These are phyloP conservation scores for Typhlichthys subterraneus DNA, from an alignment of 2,797 vertebrate genomes.

Conservation along the genomic window DNA sequence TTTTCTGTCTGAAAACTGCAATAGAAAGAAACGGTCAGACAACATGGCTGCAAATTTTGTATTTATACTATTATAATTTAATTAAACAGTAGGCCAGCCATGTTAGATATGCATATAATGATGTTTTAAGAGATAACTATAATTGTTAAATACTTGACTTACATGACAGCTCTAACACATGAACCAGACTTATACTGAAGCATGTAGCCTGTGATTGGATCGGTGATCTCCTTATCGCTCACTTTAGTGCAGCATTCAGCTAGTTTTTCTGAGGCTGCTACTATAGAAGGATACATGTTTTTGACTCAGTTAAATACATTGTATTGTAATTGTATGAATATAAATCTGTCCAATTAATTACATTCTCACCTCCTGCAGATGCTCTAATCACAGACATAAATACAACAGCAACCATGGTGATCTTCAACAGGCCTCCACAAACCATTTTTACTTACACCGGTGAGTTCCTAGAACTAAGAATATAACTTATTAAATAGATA, in stretches of 20 bases:
- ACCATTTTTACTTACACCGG: neutral
- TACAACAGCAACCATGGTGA: neutral
- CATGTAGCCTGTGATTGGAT: conserved; percentile 16
- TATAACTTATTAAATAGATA: too few species aligned
- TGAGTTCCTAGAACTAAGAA: too few species aligned
- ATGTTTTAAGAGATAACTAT: too few species aligned
- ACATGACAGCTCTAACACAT: conserved; percentile 49
- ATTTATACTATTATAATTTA: too few species aligned
- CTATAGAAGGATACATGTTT: neutral
- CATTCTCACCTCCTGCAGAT: conserved; percentile 4
- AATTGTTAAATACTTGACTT: conserved; percentile 16
- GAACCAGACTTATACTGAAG: conserved; percentile 3
- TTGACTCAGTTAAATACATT: too few species aligned
- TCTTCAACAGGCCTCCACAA: neutral
- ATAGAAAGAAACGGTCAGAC: neutral
- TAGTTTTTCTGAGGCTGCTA: neutral
- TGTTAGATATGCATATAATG: too few species aligned
- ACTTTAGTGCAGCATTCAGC: neutral
- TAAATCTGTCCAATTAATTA: neutral
- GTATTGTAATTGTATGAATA: neutral
- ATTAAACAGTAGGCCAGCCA: too few species aligned
- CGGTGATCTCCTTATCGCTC: neutral
- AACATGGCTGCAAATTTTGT: too few species aligned
- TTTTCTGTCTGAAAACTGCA: conserved; percentile 37
- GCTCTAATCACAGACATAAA: neutral